Percentiles rank a stretch among this genome's conserved stretches.
phyloP scores from a whole-genome alignment of 2,888 invertebrate species.

The Oscheius sp. region DNA sequence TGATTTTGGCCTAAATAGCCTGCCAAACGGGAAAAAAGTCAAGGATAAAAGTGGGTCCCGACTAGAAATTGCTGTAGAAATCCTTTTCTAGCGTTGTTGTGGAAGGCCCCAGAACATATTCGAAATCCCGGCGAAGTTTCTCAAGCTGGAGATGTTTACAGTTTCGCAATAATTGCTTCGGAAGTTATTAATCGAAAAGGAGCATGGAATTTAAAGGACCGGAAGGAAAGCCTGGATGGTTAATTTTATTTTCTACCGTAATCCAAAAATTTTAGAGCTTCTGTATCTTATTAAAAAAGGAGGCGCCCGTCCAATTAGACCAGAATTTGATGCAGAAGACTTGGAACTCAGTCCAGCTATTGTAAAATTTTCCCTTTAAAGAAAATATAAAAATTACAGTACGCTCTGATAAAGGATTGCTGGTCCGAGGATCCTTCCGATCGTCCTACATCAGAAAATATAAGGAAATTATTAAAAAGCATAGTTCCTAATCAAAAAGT shows the following conservation, averaged over 20 bases:
- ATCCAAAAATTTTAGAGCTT: slow-evolving; percentile 44
- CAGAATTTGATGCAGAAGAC: slow-evolving; percentile 54
- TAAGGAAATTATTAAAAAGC: slow-evolving; percentile 40
- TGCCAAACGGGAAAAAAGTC: slow-evolving; percentile 46
- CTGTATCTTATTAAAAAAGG: slow-evolving; percentile 61
- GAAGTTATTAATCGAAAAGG: slow-evolving; percentile 65
- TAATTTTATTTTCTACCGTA: not conserved
- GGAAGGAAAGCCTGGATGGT: slow-evolving; percentile 58
- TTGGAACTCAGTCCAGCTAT: slow-evolving; percentile 55
- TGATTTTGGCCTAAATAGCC: slow-evolving; percentile 45
- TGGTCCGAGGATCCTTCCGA: slow-evolving; percentile 63
- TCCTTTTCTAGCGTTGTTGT: slow-evolving; percentile 41
- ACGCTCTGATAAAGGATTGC: slow-evolving; percentile 64
- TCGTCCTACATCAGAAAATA: slow-evolving; percentile 56
- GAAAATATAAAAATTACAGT: slow-evolving; percentile 37
- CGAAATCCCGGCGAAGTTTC: slow-evolving; percentile 50
- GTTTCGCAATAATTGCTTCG: slow-evolving; percentile 66
- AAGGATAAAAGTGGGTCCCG: slow-evolving; percentile 33
- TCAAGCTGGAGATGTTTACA: slow-evolving; percentile 65
- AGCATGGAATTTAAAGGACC: slow-evolving; percentile 62
- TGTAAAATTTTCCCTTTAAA: slow-evolving; percentile 28
- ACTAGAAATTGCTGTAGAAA: not conserved
- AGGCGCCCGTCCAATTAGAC: slow-evolving; percentile 40
- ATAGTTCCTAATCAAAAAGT: slow-evolving; percentile 44
- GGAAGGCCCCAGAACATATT: slow-evolving; percentile 68